A percentile compares a stretch with the other conserved stretches of the same genome.
phyloP scores from a whole-genome alignment of 2,113 vertebrate genomes.

The Tinamus guttatus region DNA sequence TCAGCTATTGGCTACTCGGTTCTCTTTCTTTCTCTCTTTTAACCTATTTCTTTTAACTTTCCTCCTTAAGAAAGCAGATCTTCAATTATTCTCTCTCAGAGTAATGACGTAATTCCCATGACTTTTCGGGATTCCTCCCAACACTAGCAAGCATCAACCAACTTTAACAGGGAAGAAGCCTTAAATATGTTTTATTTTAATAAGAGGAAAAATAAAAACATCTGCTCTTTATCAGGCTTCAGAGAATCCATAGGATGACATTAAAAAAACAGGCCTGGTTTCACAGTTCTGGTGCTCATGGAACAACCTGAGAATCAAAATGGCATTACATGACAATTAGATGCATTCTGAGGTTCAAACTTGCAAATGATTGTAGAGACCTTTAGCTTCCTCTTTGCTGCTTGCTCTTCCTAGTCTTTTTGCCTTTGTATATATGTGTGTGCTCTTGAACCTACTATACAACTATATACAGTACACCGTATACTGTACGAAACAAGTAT shows the following conservation, averaged over 20 bases:
- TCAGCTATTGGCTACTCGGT: neutral
- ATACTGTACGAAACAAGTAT: too few species aligned
- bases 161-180: neutral
- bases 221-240: neutral
- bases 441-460: neutral
- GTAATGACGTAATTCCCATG: neutral
- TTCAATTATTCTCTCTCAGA: neutral
- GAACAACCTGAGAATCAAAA: neutral
- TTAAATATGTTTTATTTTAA: neutral
- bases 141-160: neutral
- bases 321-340: neutral
- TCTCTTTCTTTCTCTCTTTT: neutral
- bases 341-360: neutral
- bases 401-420: neutral
- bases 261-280: neutral
- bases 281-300: rapidly evolving
- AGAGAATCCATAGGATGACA: neutral
- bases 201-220: neutral
- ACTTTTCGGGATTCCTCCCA: too few species aligned
- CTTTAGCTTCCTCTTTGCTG: neutral
- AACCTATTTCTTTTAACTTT: neutral
- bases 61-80: neutral
- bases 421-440: neutral
- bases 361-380: neutral
- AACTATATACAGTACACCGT: too few species aligned